Conservation (phyloP, 2,113 vertebrate genomes). For the Sphyrna mokarran region DNA sequence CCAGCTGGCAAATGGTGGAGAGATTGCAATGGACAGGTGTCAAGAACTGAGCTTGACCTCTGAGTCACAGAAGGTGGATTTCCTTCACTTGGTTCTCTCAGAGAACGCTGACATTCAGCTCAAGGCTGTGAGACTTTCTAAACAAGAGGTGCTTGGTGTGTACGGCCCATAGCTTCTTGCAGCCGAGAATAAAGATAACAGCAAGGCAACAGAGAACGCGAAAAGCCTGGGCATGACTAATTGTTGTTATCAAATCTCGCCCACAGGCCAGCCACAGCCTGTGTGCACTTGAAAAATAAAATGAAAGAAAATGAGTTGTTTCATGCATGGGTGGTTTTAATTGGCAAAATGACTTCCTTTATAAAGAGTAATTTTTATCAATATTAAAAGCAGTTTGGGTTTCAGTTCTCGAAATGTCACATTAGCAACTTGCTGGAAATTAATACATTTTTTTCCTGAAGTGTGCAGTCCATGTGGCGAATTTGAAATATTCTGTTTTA, state of each 20-base stretch:
- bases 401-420: conserved; percentile 33
- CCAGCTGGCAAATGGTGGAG: neutral
- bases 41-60: neutral
- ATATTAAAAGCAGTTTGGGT: conserved; percentile 30
- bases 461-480: neutral
- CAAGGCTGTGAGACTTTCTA: neutral
- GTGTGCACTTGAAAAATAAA: neutral
- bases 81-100: neutral
- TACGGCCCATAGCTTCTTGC: neutral
- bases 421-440: conserved; percentile 27
- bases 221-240: neutral
- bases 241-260: conserved; percentile 12
- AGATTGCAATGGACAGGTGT: neutral
- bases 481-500: conserved; percentile 19
- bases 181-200: neutral
- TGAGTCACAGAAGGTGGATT: neutral
- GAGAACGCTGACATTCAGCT: neutral
- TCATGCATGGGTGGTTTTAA: conserved; percentile 32
- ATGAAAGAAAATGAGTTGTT: conserved; percentile 33
- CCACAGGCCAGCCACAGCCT: neutral
- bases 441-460: conserved; percentile 16
- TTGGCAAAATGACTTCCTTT: conserved; percentile 29
- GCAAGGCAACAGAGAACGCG: no score
- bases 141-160: neutral
- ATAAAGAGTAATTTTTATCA: conserved; percentile 36